A percentile compares a stretch with the other conserved stretches of the same genome.
Evolutionary conservation across 1,140 invertebrate genomes (phyloP).

Genomic region (Solen grandis): DNA sequence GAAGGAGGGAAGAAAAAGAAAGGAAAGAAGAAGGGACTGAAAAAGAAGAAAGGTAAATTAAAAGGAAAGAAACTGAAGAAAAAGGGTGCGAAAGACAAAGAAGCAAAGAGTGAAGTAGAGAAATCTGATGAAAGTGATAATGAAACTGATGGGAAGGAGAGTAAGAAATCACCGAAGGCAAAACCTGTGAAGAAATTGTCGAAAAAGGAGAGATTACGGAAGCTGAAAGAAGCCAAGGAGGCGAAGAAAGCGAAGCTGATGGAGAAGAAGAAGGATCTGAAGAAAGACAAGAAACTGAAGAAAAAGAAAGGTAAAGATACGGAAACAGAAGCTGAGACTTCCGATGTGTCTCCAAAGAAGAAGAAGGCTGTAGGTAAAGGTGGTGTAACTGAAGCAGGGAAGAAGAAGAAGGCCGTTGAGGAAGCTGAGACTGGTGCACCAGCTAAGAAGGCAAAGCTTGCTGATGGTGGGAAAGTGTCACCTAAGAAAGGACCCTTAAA

Average conservation of each 20-base stretch:
- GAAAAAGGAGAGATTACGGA: conserved; percentile 46
- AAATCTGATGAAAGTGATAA: not conserved
- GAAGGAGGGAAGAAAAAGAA: conserved; percentile 5
- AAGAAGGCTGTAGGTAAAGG: conserved; percentile 13
- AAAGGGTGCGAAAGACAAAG: not conserved
- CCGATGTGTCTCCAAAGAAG: conserved; percentile 36
- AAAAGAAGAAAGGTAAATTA: conserved; percentile 10
- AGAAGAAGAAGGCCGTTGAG: conserved; percentile 23
- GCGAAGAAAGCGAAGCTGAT: conserved; percentile 42
- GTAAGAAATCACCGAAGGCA: conserved; percentile 27
- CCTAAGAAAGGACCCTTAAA: too few species aligned
- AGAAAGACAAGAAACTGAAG: conserved; percentile 30
- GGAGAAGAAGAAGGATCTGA: conserved; percentile 42
- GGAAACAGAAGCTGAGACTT: conserved; percentile 6
- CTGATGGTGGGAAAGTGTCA: too few species aligned
- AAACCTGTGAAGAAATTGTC: conserved; percentile 27
- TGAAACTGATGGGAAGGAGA: conserved; percentile 1
- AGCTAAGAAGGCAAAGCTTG: conserved; percentile 8
- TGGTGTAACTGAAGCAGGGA: not conserved
- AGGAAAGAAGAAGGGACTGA: not conserved
- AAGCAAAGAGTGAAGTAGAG: conserved; percentile 12
- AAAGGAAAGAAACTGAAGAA: conserved; percentile 39
- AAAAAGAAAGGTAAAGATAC: conserved; percentile 34
- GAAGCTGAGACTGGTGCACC: not conserved
- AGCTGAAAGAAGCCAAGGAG: conserved; percentile 44